A percentile compares a stretch with the other conserved stretches of the same genome.
Evolutionary conservation across 37 sponge, comb jelly and placozoan genomes (phyloP).

Genomic region (Spongia lamella): DNA sequence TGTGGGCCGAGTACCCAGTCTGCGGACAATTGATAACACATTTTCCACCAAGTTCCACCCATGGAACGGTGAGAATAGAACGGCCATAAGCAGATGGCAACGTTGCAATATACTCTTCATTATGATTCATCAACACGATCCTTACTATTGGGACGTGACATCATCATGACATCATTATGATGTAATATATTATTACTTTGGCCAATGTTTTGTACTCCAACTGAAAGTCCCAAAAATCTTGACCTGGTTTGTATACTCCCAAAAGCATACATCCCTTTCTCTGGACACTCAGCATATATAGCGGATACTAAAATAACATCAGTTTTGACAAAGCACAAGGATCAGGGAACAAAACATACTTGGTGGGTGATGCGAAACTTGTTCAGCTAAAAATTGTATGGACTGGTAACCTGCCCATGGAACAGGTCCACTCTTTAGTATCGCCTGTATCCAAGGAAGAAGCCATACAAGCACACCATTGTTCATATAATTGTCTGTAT

Average conservation of each 20-base stretch:
- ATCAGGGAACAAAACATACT: background rate
- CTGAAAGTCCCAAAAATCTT: conserved; percentile 83
- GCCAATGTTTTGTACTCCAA: conserved; percentile 55
- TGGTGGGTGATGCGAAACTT: conserved; percentile 74
- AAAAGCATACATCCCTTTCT: conserved; percentile 50
- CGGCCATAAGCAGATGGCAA: conserved; percentile 74
- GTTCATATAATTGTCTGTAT: too few species aligned
- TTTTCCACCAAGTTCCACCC: conserved; percentile 79
- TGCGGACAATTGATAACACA: conserved; percentile 39
- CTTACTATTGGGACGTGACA: conserved; percentile 23
- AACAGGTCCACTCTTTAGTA: conserved; percentile 51
- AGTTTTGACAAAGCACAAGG: background rate
- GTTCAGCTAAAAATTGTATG: conserved; percentile 55
- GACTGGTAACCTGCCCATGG: conserved; percentile 45
- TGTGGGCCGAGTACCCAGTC: conserved; percentile 53
- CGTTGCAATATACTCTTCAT: conserved; percentile 58
- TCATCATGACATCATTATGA: background rate
- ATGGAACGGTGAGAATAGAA: conserved; percentile 65
- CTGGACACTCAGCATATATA: conserved; percentile 76
- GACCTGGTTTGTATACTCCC: conserved; percentile 72
- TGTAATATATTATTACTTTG: conserved; percentile 16
- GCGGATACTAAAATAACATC: conserved; percentile 53
- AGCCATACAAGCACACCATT: too few species aligned
- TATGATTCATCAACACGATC: conserved; percentile 35
- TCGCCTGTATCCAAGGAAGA: background rate